These are phyloP conservation scores for Myoxocephalus aenaeus DNA, from an alignment of 2,797 vertebrate species.

Conservation along the genomic window DNA sequence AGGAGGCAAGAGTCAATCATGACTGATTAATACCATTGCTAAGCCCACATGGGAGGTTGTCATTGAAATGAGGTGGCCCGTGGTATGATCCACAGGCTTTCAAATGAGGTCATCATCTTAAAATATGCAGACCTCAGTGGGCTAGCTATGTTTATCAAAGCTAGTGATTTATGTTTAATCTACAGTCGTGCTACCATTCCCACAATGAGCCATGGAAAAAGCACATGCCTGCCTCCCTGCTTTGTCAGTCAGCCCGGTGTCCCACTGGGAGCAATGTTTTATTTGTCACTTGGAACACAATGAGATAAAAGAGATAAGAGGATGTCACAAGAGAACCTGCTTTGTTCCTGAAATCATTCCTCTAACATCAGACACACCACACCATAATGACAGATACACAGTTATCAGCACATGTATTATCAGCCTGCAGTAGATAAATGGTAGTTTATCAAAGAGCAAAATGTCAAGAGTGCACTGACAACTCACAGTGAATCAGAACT, in stretches of 20 bases:
- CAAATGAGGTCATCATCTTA: constrained; percentile 63
- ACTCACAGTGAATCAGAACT: constrained; percentile 14
- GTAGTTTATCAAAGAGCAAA: constrained; percentile 62
- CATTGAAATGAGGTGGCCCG: constrained; percentile 50
- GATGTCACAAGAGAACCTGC: constrained; percentile 50
- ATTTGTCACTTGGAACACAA: constrained; percentile 67
- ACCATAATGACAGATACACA: constrained; percentile 48
- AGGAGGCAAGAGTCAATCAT: constrained; percentile 67
- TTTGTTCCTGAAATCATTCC: constrained; percentile 51
- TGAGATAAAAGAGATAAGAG: constrained; percentile 62
- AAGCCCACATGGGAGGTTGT: constrained; percentile 55
- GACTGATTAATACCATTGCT: constrained; percentile 61
- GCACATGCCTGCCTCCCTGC: neutral
- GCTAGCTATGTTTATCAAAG: constrained; percentile 52
- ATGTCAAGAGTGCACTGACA: constrained; percentile 58
- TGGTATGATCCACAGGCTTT: constrained; percentile 46
- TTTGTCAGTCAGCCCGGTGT: constrained; percentile 47
- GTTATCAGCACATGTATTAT: constrained; percentile 58
- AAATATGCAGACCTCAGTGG: constrained; percentile 53
- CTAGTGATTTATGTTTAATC: constrained; percentile 35
- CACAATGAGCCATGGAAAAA: constrained; percentile 22
- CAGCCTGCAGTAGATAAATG: constrained; percentile 52
- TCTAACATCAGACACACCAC: constrained; percentile 47
- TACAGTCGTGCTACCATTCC: constrained; percentile 18
- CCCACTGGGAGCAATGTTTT: constrained; percentile 62